phyloP scores from a whole-genome alignment of 2,888 invertebrate genomes.

The Rutpela maculata region DNA sequence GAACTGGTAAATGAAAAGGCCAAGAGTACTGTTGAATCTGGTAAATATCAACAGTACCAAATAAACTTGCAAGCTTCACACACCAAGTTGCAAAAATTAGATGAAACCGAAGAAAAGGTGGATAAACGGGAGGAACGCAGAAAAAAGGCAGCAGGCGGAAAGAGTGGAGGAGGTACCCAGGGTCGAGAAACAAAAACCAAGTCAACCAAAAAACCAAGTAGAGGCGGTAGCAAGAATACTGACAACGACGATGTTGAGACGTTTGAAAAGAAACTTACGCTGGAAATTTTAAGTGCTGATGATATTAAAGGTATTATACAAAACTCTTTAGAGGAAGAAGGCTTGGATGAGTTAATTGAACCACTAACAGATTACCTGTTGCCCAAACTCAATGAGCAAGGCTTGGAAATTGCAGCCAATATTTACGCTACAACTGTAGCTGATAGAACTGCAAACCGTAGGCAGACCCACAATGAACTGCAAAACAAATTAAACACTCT shows the following conservation, averaged over 20 bases:
- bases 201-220: constrained; percentile 88
- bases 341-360: constrained; percentile 82
- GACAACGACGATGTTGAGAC: constrained; percentile 84
- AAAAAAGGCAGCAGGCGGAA: constrained; percentile 90
- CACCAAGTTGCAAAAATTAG: constrained; percentile 60
- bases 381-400: constrained; percentile 83
- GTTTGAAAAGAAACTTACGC: constrained; percentile 72
- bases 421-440: constrained; percentile 85
- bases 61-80: constrained; percentile 79
- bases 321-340: constrained; percentile 71
- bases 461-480: constrained; percentile 87
- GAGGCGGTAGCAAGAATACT: constrained; percentile 77
- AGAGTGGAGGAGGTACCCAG: constrained; percentile 93
- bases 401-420: constrained; percentile 82
- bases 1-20: constrained; percentile 81
- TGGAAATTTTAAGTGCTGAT: constrained; percentile 81
- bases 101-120: constrained; percentile 73
- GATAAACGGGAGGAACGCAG: constrained; percentile 92
- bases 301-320: constrained; percentile 80
- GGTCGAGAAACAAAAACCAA: constrained; percentile 97
- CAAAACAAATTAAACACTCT: constrained; percentile 89
- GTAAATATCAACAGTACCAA: constrained; percentile 85
- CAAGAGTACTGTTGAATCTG: constrained; percentile 81
- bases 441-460: constrained; percentile 81
- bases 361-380: constrained; percentile 83